Evolutionary conservation across 2,113 vertebrate genomes (phyloP), one percentile per base, ranked within the genome.

Genomic region (Ophiodon elongatus): DNA sequence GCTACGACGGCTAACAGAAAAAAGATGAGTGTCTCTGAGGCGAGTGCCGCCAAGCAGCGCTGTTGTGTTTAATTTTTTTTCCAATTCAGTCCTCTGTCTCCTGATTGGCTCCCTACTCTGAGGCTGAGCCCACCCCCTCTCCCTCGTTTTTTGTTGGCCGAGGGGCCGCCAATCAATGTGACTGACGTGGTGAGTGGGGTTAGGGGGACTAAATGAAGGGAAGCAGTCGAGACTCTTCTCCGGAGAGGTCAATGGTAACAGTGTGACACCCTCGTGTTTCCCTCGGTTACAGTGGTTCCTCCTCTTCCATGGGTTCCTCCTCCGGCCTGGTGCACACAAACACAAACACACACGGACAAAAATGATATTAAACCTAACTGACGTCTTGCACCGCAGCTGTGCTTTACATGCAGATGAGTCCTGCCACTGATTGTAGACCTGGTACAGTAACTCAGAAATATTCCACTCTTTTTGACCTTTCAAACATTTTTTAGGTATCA

Each of bases 251-350:
- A 90, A 92, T 33, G 82, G 82, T 83, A 74, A 83, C 91, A 60
- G 43, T 81, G 91, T 71, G 73, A 91, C 90, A 82, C 90, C 83
- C 76, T 85, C 23, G 27, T 39, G 82, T 75, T 87, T 62, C 56
- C 88, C 66, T 96, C 81, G 0, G 83, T 92, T 96, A 98, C 95
- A 96, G 95, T 81, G 94, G 89, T 54, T 97, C 96, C 92, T 98
- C 97, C 63, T 97, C 96, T 68, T 98, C 97, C 97, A 98, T 98
- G 9, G 97, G 97, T 71, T 98, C 97, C 80, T 98, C 97, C 56
- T 94, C 92, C 0, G 93, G 93, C 94, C 97, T 97, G 93, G 8
- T 2, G 47, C 63, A 60, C 64, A 54, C 65, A 82, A 0, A 56
- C 13, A n/a, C n/a, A n/a, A n/a, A n/a, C 3, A 74, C 57, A 79